A percentile compares a stretch with the other conserved stretches of the same genome.
phyloP scores from a whole-genome alignment of 2,797 vertebrate genomes.

The Gymnoscopelus braueri region DNA sequence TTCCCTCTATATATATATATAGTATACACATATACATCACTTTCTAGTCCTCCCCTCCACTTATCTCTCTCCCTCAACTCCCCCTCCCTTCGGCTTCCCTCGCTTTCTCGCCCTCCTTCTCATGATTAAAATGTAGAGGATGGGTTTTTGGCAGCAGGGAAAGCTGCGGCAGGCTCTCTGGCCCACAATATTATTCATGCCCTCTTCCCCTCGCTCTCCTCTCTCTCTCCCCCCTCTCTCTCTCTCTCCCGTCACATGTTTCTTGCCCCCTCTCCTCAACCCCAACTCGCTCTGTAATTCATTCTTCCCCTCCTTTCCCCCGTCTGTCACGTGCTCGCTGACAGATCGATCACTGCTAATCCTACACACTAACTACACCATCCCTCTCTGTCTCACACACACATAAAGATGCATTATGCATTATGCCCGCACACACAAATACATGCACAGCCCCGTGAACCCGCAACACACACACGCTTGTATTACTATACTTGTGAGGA shows the following conservation, averaged over 20 bases:
- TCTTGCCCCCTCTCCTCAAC: background rate
- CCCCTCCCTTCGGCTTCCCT: conserved; percentile 29
- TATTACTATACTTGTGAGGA: too few relatives aligned
- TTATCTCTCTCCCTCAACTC: conserved; percentile 33
- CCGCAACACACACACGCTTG: too few relatives aligned
- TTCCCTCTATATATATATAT: conserved; percentile 21
- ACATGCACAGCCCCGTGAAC: too few relatives aligned
- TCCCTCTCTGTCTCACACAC: too few relatives aligned
- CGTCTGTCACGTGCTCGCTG: conserved; percentile 50
- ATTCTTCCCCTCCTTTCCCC: background rate
- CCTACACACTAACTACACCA: too few relatives aligned
- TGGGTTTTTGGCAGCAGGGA: conserved; percentile 64
- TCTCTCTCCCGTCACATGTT: background rate
- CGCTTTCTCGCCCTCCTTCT: conserved; percentile 24
- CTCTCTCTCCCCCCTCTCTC: background rate
- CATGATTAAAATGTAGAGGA: conserved; percentile 48
- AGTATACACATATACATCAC: background rate
- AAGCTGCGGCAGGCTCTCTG: conserved; percentile 62
- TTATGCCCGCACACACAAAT: too few relatives aligned
- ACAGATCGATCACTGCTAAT: background rate
- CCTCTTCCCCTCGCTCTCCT: conserved; percentile 29
- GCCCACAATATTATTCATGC: conserved; percentile 47
- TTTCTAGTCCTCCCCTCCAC: conserved; percentile 20
- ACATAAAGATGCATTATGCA: too few relatives aligned
- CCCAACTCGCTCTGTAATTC: background rate